Evolutionary conservation across 2,113 vertebrate species (phyloP).

Genomic region (Eira barbara): DNA sequence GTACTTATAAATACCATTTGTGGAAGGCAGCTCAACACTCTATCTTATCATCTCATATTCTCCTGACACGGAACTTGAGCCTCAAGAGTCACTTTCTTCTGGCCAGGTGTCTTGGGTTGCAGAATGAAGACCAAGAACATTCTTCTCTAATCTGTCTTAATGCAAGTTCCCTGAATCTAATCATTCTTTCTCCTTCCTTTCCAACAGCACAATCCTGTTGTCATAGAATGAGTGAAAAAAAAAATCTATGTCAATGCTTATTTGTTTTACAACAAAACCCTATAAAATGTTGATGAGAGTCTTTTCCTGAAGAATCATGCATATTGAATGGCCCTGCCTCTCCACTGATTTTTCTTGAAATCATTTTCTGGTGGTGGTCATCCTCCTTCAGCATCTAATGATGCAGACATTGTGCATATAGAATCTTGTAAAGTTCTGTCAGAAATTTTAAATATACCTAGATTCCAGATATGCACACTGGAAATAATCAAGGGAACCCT

Average conservation of each 20-base stretch:
- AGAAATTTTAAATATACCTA: not conserved
- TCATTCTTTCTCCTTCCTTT: not conserved
- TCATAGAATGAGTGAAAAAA: not conserved
- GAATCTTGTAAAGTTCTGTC: not conserved
- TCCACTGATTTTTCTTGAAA: not conserved
- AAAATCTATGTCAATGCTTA: not conserved
- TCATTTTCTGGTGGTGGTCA: not conserved
- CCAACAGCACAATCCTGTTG: too few species aligned
- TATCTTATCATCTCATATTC: not conserved
- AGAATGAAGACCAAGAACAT: not conserved
- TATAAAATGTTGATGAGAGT: accelerated
- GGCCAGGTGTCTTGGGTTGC: not conserved
- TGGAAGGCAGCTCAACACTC: not conserved
- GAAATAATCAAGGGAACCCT: too few species aligned
- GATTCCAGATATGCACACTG: not conserved
- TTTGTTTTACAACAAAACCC: not conserved
- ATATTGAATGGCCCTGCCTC: not conserved
- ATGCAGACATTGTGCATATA: too few species aligned
- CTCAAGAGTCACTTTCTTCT: not conserved
- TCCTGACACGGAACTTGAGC: not conserved
- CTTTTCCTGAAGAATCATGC: not conserved
- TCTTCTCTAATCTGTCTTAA: not conserved
- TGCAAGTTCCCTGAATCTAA: accelerated
- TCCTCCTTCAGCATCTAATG: not conserved
- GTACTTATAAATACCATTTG: not conserved